A percentile compares a stretch with the other conserved stretches of the same genome.
phyloP scores from a whole-genome alignment of 2,113 vertebrate genomes.

The Anarhynchus alexandrinus region DNA sequence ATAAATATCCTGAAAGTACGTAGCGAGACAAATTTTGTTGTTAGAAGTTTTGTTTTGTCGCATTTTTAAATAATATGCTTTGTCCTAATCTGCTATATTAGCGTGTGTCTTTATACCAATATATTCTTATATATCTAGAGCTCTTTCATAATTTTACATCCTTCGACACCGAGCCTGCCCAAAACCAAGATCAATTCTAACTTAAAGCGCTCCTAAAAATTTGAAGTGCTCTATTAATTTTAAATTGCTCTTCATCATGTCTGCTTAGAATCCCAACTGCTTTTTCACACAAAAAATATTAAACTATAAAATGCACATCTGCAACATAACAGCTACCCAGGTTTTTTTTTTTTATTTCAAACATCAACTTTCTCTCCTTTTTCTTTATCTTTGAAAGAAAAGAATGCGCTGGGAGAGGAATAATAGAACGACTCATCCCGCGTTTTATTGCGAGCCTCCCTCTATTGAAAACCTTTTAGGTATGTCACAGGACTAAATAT shows the following conservation, averaged over 20 bases:
- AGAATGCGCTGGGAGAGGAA: background rate
- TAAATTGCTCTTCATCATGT: constrained; percentile 52
- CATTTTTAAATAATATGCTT: background rate
- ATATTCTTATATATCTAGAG: background rate
- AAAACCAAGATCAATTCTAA: constrained; percentile 41
- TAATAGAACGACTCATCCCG: background rate
- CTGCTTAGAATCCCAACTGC: constrained; percentile 44
- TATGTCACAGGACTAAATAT: constrained; percentile 50
- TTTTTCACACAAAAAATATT: background rate
- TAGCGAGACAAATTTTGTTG: background rate
- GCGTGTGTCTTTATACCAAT: background rate
- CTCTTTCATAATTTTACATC: constrained; percentile 8
- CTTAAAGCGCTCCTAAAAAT: constrained; percentile 55
- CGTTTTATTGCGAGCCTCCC: background rate
- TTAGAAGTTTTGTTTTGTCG: background rate
- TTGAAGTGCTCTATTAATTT: constrained; percentile 59
- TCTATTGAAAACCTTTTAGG: constrained; percentile 45
- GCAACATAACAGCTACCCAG: constrained; percentile 1
- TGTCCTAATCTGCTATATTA: background rate
- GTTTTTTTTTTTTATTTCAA: background rate
- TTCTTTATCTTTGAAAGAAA: background rate
- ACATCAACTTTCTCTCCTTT: background rate
- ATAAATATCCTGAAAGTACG: background rate
- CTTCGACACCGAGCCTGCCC: background rate
- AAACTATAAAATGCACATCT: constrained; percentile 43